Evolutionary conservation across 2,797 vertebrate genomes (phyloP), one percentile per base, ranked within the genome.

Genomic region (Carcharodon carcharias): DNA sequence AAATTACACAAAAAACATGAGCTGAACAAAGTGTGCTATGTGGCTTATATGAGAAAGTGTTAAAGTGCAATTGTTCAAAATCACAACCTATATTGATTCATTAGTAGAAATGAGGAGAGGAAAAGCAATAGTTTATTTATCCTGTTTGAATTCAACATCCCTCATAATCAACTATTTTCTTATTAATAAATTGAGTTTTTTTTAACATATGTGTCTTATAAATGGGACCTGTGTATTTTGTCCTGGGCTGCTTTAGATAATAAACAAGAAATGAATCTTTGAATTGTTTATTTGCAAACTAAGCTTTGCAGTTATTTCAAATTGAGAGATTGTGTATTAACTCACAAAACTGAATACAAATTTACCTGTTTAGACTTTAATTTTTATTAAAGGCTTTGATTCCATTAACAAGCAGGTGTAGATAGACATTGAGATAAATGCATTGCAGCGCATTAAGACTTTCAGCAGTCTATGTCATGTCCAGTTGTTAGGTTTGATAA

Each of bases 41-140:
- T 58, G 56, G 58, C 56, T 91, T 91, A 45, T 45, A 85, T 16
- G n/a, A 45, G 80, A 45, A 85, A 6, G 18, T 45, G 23, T 85
- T 85, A 85, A 85, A 85, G 45, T 85, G 18, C 40, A 85, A 50
- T 85, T 85, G 80, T 40, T 85, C 50, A 77, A 77, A 35, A 77
- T 77, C 12, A 35, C 31, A 77, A 77, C 31, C 8, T n/a, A 77
- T 77, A 50, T 50, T 85, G 6, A 50, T 50, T 85, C 40, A 23
- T 85, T 50, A 50, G 45, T 85, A 5, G 18, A 85, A 50, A 50
- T 21, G 40, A 91, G 5, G 61, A 16, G 31, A 35, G 35, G 4
- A n/a, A 16, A 92, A 92, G 89, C 61, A 63, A n/a, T 92, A 6
- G 35, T 61, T 61, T n/a, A 91, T 91, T 31, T 91, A 92, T 92